Conservation (phyloP, 2,113 vertebrate species). For the Hypanus sabinus region DNA sequence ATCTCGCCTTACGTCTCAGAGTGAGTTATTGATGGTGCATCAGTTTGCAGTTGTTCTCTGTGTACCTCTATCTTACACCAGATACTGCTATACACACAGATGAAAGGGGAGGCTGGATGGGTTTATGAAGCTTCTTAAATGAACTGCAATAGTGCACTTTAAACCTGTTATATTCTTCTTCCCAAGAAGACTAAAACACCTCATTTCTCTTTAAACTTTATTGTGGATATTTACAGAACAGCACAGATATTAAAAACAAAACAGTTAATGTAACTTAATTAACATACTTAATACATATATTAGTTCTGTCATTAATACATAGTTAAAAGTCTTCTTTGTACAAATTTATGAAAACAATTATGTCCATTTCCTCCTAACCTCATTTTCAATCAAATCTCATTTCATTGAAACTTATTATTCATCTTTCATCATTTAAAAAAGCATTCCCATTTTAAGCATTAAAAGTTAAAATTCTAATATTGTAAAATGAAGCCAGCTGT, state of each 20-base stretch:
- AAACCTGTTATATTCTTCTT: neutral
- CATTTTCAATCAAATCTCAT: neutral
- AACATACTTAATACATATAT: conserved; percentile 24
- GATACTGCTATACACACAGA: neutral
- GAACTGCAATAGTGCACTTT: neutral
- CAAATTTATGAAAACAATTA: conserved; percentile 13
- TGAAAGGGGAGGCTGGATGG: neutral
- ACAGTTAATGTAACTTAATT: conserved; percentile 24
- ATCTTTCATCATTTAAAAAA: conserved; percentile 13
- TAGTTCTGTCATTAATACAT: conserved; percentile 4
- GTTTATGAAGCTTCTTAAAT: neutral
- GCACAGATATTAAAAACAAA: conserved; percentile 20
- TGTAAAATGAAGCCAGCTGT: conserved; percentile 1
- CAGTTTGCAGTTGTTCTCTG: neutral
- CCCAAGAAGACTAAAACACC: neutral
- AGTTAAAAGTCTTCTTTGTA: neutral
- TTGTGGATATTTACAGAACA: conserved; percentile 23
- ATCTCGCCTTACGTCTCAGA: too few relatives aligned
- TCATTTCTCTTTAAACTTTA: conserved; percentile 8
- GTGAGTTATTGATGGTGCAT: too few relatives aligned
- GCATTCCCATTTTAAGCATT: neutral
- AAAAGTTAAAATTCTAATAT: conserved; percentile 11
- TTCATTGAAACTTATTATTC: neutral
- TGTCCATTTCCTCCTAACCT: conserved; percentile 5
- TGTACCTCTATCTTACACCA: neutral